Evolutionary conservation across 2,113 vertebrate genomes (phyloP), one percentile per base, ranked within the genome.

Genomic region (Cairina moschata): DNA sequence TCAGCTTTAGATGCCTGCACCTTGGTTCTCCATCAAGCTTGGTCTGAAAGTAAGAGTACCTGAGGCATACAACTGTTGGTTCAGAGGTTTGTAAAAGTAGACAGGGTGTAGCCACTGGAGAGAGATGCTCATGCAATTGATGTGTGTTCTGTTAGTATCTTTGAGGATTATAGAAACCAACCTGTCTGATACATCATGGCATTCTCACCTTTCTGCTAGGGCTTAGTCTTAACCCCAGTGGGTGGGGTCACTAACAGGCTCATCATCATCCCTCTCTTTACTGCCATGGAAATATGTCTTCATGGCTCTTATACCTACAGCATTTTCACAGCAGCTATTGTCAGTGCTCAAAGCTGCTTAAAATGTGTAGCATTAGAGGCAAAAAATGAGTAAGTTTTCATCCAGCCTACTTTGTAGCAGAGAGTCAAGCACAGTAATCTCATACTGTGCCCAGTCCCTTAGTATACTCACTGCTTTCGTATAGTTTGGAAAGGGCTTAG

Each of bases 101-200:
- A 88, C 72, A 88, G 91, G 93, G 91, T 95, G 95, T 93, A 97
- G 75, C 82, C 79, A 93, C 72, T 65, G 65, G 48, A 90, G 60
- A 88, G 91, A 96, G 92, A 83, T 26, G 79, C 79, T 71, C 85
- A 29, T 20, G 72, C 68, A 80, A 86, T 94, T 88, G 74, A 67
- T 46, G 21, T 58, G 22, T 48, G 76, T 93, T 94, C 93, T 94
- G 60, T 93, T 96, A 96, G 88, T 22, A 40, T 96, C 93, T 93
- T 62, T 81, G 88, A 86, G 63, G 93, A 80, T 94, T 80, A 63
- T 80, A 86, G 95, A 95, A 96, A 96, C 90, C 78, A 94, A 78
- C 79, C 48, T 80, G 72, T 75, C 88, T 96, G 91, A 95, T 96
- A 66, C 0, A 34, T 62, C 91, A 78, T 71, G 91, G 88, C 65